Evolutionary conservation across 64 coral and sea anemone genomes (phyloP), one percentile per base, ranked within the genome.

Genomic region (Platygyra sinensis): DNA sequence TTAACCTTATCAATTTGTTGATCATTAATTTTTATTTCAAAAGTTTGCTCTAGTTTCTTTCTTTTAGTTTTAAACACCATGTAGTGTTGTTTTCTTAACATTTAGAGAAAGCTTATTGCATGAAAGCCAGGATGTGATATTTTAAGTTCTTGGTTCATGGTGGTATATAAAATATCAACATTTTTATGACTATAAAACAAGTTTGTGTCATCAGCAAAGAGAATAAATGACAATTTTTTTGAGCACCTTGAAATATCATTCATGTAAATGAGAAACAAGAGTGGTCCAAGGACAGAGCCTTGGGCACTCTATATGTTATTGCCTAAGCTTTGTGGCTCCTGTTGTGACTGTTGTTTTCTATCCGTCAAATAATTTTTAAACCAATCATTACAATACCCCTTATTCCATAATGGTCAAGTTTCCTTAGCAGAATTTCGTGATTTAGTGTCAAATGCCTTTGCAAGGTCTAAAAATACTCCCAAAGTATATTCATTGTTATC

Each of bases 371-470:
- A 73, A 29, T 73, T 73, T 39, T 32, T 57, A 16, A 80, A 39
- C 78, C 78, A 80, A 1, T 80, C 46, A 14, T 30, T 13, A 30
- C 16, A 80, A 80, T 80, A 30, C 78, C 78, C 16, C 78, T 42
- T 4, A 80, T 80, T 80, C 78, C 78, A 80, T 80, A 80, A 80
- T 39, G 46, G 12, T 80, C 33, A 16, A 80, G 46, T 80, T 80
- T 80, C 22, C 33, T 25, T 46, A 80, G 52, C n/a, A 80, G n/a
- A 18, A 80, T 80, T 51, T 80, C 11, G 19, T 80, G 78, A 51
- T 80, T 80, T 25, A 30, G 30, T 80, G 24, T 80, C 78, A 25
- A 80, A 80, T 51, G 78, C 78, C 46, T 80, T 80, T n/a, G 78
- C 28, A 32, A 80, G 46, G 33, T 80, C 78, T 51, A 80, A 25